Percentiles rank a stretch among this genome's conserved stretches.
Conservation (phyloP, 2,113 vertebrate genomes). For the Xerus inauris region DNA sequence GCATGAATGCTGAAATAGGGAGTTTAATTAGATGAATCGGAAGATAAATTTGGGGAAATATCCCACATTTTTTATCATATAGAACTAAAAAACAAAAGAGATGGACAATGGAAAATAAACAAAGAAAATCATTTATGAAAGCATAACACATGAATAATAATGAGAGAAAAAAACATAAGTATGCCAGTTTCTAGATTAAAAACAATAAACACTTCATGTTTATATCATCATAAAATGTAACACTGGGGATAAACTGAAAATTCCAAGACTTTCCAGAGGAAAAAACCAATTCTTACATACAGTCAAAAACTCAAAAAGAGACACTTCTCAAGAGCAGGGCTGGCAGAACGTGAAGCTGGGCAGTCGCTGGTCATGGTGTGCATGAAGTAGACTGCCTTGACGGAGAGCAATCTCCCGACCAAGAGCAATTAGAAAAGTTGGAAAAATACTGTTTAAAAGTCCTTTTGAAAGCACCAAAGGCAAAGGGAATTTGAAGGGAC, state of each 20-base stretch:
- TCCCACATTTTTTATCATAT: not conserved
- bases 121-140: not conserved
- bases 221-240: not conserved
- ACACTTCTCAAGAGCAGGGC: not conserved
- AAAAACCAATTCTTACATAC: not conserved
- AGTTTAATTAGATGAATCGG: conserved; percentile 17
- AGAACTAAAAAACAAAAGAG: not conserved
- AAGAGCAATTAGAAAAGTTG: not conserved
- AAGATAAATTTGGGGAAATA: not conserved
- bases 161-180: not conserved
- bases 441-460: not conserved
- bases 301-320: not conserved
- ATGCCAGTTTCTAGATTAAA: not conserved
- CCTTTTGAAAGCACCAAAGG: not conserved
- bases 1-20: conserved; percentile 36
- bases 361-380: no score
- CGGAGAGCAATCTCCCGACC: not conserved
- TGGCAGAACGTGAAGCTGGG: not conserved
- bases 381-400: no score
- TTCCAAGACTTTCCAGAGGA: not conserved
- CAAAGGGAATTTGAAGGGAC: not conserved
- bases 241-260: not conserved
- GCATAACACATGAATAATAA: not conserved
- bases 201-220: not conserved
- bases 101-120: not conserved